These are phyloP conservation scores for Habropoda laboriosa DNA, from an alignment of 1,140 invertebrate genomes.

Conservation along the genomic window DNA sequence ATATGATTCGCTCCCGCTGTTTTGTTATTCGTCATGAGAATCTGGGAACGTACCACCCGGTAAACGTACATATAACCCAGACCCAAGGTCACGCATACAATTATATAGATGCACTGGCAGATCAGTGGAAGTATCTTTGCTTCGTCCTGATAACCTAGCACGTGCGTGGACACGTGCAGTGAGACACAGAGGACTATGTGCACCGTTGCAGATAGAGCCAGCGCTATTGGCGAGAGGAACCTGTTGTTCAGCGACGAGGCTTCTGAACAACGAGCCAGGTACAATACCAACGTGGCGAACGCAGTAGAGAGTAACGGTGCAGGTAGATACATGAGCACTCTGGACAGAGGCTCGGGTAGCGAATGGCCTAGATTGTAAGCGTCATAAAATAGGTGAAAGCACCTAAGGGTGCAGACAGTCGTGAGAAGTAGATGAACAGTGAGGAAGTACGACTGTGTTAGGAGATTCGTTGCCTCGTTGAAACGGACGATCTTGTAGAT, in stretches of 20 bases:
- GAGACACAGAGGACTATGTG: conserved; percentile 90
- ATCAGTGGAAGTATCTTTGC: conserved; percentile 86
- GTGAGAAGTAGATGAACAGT: conserved; percentile 91
- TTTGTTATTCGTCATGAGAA: conserved; percentile 73
- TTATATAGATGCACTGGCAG: conserved; percentile 91
- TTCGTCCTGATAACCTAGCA: conserved; percentile 80
- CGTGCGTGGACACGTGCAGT: conserved; percentile 87
- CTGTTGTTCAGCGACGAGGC: conserved; percentile 82
- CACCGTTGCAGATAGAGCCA: conserved; percentile 87
- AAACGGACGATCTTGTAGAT: conserved; percentile 91
- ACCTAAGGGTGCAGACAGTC: conserved; percentile 89
- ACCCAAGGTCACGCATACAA: conserved; percentile 90
- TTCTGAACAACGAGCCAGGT: conserved; percentile 88
- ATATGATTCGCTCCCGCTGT: conserved; percentile 74
- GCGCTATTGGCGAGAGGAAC: conserved; percentile 87
- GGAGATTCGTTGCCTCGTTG: conserved; percentile 90
- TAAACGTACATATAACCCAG: conserved; percentile 93
- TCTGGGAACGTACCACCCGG: conserved; percentile 78
- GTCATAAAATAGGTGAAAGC: conserved; percentile 94
- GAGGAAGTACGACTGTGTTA: conserved; percentile 92
- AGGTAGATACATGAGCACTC: conserved; percentile 91
- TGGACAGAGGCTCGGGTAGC: conserved; percentile 89
- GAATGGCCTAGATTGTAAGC: conserved; percentile 92
- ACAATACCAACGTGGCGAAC: conserved; percentile 92
- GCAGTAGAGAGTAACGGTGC: conserved; percentile 92